Base-by-base conservation (phyloP, 1,140 invertebrate species). In the Macrostomum lignano region DNA sequence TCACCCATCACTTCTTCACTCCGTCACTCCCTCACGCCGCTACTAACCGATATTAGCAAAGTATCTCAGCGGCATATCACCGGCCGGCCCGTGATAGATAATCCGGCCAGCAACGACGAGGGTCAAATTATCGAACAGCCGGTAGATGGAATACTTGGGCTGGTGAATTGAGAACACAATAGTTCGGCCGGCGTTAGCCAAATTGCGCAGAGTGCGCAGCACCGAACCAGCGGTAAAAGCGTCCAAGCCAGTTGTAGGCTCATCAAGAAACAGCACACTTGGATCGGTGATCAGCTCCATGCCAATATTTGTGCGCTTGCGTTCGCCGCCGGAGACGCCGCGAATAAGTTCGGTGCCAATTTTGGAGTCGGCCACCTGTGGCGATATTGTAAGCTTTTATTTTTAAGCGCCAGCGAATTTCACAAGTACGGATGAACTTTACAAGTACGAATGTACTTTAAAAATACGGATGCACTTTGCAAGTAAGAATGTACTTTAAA, bases 151-250 rank as follows among this genome's bases (percentile, higher is more conserved):
- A 34, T 45, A 58, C 2, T 54, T 43, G 14, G 54, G 55, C 40
- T 58, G 55, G 39, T 58, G 55, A 14, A 58, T 56, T 3, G 54
- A 55, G 34, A 58, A 52, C 6, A 58, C 45, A 10, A 58, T 47
- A 5, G 51, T 57, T 9, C 43, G 41, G 20, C 53, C 53, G 25
- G 37, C 40, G 6, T 41, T 9, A 5, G 52, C 37, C 30, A 57
- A 35, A 28, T 52, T 58, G 42, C 13, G 44, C 6, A 58, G 38
- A 11, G 49, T 37, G 17, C 42, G 19, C 46, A 57, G 55, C 26
- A 58, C 54, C 34, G 47, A 46, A 37, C 48, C 44, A 11, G 55
- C 54, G 14, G 54, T 57, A 36, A 43, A 51, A 21, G 55, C 46
- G 42, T 58, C 55, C 2, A 58, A 44, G 10, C 55, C 55, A 32